Percentiles rank a stretch among this genome's conserved stretches.
phyloP scores from a whole-genome alignment of 2,888 invertebrate genomes.

The Heliconius cydno region DNA sequence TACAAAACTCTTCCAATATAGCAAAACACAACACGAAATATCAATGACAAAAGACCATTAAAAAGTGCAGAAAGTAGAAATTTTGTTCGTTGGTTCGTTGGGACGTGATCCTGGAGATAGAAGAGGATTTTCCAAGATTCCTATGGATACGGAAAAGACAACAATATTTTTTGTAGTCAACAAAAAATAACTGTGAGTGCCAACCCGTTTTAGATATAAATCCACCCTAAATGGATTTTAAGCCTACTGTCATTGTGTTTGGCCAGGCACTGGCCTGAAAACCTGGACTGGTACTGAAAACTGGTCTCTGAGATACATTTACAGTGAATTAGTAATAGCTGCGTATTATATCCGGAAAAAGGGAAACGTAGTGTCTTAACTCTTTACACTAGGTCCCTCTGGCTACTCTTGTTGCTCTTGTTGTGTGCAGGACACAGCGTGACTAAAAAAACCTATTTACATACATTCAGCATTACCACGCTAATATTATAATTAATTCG shows the following conservation, averaged over 20 bases:
- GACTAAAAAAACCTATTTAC: neutral
- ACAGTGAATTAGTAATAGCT: neutral
- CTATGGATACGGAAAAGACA: neutral
- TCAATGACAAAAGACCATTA: too few species aligned
- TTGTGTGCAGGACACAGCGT: too few species aligned
- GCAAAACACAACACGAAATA: too few species aligned
- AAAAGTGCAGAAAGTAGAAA: too few species aligned
- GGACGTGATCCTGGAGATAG: neutral
- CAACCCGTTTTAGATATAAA: neutral
- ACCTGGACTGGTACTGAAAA: neutral
- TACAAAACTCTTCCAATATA: neutral
- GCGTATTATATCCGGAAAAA: too few species aligned
- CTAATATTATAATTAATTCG: constrained; percentile 8
- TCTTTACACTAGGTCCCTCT: neutral
- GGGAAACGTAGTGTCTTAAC: too few species aligned
- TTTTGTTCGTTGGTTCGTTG: too few species aligned
- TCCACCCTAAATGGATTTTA: neutral
- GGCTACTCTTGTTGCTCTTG: neutral
- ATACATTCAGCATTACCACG: constrained; percentile 1
- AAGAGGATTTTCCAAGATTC: neutral
- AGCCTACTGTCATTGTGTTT: neutral
- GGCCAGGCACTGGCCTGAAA: neutral
- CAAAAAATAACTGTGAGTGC: neutral
- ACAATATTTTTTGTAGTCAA: neutral
- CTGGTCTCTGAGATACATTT: neutral